Percentiles rank a stretch among this genome's conserved stretches.
Conservation (phyloP, 2,888 invertebrate species). For the Rhabditoides inermis region DNA sequence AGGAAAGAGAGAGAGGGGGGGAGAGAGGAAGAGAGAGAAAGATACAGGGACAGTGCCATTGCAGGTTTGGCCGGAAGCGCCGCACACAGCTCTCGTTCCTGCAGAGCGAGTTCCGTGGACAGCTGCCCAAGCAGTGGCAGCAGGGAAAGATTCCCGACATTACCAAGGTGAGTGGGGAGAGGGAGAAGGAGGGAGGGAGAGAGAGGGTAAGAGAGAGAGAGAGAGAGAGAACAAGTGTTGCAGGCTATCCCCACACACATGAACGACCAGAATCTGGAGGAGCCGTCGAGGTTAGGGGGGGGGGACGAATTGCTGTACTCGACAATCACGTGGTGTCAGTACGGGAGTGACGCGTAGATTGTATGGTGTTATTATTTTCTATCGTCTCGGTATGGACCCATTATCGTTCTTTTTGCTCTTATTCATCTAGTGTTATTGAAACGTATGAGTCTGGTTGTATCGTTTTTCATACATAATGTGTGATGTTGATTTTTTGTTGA, state of each 20-base stretch:
- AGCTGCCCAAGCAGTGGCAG: constrained; percentile 74
- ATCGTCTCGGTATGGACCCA: not conserved
- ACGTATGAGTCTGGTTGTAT: no score
- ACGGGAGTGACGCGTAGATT: no score
- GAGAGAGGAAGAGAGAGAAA: no score
- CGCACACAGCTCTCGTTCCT: constrained; percentile 69
- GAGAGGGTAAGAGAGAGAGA: constrained; percentile 13
- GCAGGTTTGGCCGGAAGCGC: no score
- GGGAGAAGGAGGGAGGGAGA: constrained; percentile 61
- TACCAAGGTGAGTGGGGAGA: constrained; percentile 19
- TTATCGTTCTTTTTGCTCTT: not conserved
- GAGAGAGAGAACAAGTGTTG: no score
- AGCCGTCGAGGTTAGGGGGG: constrained; percentile 66
- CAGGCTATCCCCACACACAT: constrained; percentile 76
- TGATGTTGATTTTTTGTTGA: no score
- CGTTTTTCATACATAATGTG: no score
- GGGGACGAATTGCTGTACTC: no score
- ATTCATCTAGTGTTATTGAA: constrained; percentile 68
- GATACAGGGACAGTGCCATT: not conserved
- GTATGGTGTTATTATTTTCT: no score
- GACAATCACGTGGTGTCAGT: no score
- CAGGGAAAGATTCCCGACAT: constrained; percentile 19
- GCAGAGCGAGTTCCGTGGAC: constrained; percentile 80
- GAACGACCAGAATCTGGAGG: constrained; percentile 83
- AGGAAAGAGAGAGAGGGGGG: not conserved